phyloP scores from a whole-genome alignment of 2,113 vertebrate genomes.

The Serilophus lunatus region DNA sequence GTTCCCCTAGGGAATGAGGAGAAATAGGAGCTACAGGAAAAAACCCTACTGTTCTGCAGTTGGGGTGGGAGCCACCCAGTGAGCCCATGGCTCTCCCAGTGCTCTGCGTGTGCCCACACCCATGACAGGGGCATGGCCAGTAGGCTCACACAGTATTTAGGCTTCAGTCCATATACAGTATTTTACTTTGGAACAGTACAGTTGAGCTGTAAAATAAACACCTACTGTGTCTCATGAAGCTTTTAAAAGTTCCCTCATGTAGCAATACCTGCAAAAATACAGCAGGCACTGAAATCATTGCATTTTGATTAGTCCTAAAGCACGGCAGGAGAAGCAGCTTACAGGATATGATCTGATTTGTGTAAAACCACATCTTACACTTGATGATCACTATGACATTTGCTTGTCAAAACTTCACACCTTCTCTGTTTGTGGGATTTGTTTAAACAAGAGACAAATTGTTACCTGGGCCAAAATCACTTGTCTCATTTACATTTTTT shows the following conservation, averaged over 20 bases:
- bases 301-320: not conserved
- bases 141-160: not conserved
- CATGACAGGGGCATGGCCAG: not conserved
- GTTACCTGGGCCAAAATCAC: not conserved
- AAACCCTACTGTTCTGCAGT: accelerated
- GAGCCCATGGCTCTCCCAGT: not conserved
- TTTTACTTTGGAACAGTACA: not conserved
- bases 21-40: conserved; percentile 31
- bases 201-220: not conserved
- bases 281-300: not conserved
- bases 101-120: not conserved
- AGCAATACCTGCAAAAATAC: not conserved
- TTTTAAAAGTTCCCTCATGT: not conserved
- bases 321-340: not conserved
- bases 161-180: not conserved
- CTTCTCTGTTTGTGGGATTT: not conserved
- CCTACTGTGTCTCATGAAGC: not conserved
- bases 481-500: not conserved
- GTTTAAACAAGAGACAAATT: not conserved
- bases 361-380: not conserved
- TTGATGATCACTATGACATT: not conserved
- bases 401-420: not conserved
- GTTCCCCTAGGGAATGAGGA: conserved; percentile 37
- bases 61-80: not conserved
- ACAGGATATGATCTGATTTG: not conserved